Evolutionary conservation across 2,888 invertebrate genomes (phyloP), one percentile per base, ranked within the genome.

Genomic region (Myopa tessellatipennis): DNA sequence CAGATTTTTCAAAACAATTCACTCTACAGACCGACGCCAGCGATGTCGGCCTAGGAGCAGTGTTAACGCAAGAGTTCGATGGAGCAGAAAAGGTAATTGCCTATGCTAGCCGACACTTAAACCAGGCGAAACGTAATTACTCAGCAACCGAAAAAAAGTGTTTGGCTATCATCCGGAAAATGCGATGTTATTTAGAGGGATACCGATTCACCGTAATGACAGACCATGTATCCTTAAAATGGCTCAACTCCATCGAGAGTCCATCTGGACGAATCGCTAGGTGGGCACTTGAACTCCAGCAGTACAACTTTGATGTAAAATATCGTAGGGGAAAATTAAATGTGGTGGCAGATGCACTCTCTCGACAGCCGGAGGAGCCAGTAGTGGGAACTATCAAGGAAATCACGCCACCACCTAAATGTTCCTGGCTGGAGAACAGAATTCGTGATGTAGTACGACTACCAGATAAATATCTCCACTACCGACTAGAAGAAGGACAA

Each of bases 121-220:
- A 55, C 4, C 74, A 63, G 1, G 71, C 76, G 0, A 79, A 81
- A n/a, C 74, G 69, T 7, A 80, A 81, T 10, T 45, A 45, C 26
- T 79, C 77, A 12, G 60, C 79, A 3, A 79, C 79, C 1, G 78
- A 79, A n/a, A 75, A 80, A 34, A 80, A 81, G 34, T 79, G 80
- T 16, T 68, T 78, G 0, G 80, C 79, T 0, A 78, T 79, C 5
- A 12, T 79, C 0, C 58, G 79, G 5, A 81, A 82, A 18, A 60
- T 81, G 72, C 16, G 79, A 10, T 80, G 78, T 78, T 14, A 45
- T 81, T 0, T 65, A 80, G 45, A 38, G 40, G 77, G 77, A 6
- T 80, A 79, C 14, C 38, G 34, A 0, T 78, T 79, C n/a, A 60
- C 58, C 4, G 69, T 76, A 10, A 69, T 69, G 1, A 79, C 80